phyloP scores from a whole-genome alignment of 2,888 invertebrate genomes.

The Drosophila monieri region DNA sequence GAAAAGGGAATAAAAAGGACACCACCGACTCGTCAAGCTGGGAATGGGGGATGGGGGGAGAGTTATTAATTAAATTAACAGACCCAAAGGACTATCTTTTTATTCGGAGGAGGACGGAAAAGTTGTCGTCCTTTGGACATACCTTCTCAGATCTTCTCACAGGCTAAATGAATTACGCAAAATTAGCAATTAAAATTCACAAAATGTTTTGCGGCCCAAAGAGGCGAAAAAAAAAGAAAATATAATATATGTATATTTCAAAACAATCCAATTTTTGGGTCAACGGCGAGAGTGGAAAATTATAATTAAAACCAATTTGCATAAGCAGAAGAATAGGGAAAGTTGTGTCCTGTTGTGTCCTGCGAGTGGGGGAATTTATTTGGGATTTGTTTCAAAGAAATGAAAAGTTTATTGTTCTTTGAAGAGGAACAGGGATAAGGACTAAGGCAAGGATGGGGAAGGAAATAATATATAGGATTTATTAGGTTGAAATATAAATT shows the following conservation, averaged over 20 bases:
- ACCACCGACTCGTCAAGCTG: constrained; percentile 22
- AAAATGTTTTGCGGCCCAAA: constrained; percentile 56
- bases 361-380: constrained; percentile 15
- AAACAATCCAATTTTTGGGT: constrained; percentile 70
- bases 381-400: constrained; percentile 9
- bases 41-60: not conserved
- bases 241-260: constrained; percentile 25
- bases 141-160: constrained; percentile 43
- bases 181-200: constrained; percentile 72
- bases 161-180: constrained; percentile 49
- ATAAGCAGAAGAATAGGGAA: constrained; percentile 55
- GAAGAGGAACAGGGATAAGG: constrained; percentile 4
- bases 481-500: too few relatives aligned
- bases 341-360: constrained; percentile 8
- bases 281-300: constrained; percentile 52
- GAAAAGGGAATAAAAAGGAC: constrained; percentile 9
- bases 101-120: constrained; percentile 2
- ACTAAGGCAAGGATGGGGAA: not conserved
- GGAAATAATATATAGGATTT: too few relatives aligned
- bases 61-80: constrained; percentile 63
- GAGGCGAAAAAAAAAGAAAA: constrained; percentile 39
- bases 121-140: constrained; percentile 30
- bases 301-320: constrained; percentile 77
- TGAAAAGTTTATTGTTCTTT: constrained; percentile 28
- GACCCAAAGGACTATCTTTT: constrained; percentile 25